Evolutionary conservation across 2,888 invertebrate genomes (phyloP).

Genomic region (Ormyrus pomaceus): DNA sequence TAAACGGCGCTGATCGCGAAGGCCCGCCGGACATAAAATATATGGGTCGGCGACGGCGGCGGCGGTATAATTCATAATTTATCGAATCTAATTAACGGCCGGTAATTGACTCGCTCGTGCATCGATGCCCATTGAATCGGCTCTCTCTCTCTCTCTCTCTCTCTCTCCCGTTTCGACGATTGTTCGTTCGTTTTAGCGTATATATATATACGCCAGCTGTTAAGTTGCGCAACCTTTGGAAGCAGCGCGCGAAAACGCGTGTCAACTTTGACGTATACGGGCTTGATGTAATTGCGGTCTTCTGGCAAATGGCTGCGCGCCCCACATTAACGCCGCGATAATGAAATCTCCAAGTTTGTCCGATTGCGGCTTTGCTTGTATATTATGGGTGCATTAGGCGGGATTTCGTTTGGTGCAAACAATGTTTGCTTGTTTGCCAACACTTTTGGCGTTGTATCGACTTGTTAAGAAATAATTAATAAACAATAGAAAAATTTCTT

Average conservation of each 20-base stretch:
- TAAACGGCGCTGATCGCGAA: too few relatives aligned
- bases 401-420: not conserved
- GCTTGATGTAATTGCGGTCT: slow-evolving; percentile 35
- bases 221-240: slow-evolving; percentile 7
- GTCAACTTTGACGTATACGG: not conserved
- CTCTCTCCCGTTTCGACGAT: too few relatives aligned
- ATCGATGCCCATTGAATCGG: slow-evolving; percentile 5
- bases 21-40: too few relatives aligned
- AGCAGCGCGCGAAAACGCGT: not conserved
- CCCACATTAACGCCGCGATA: too few relatives aligned
- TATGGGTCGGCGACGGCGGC: too few relatives aligned
- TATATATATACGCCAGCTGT: not conserved
- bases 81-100: slow-evolving; percentile 36
- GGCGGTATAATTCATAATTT: slow-evolving; percentile 23
- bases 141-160: not conserved
- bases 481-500: too few relatives aligned
- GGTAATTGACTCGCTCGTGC: slow-evolving; percentile 29
- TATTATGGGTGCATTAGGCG: not conserved
- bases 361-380: not conserved
- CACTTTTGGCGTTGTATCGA: too few relatives aligned
- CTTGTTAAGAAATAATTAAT: too few relatives aligned
- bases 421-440: not conserved
- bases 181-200: too few relatives aligned
- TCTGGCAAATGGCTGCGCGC: not conserved
- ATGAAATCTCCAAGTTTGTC: not conserved